phyloP scores from a whole-genome alignment of 2,888 invertebrate genomes.

The Apomyelois bistriatella region DNA sequence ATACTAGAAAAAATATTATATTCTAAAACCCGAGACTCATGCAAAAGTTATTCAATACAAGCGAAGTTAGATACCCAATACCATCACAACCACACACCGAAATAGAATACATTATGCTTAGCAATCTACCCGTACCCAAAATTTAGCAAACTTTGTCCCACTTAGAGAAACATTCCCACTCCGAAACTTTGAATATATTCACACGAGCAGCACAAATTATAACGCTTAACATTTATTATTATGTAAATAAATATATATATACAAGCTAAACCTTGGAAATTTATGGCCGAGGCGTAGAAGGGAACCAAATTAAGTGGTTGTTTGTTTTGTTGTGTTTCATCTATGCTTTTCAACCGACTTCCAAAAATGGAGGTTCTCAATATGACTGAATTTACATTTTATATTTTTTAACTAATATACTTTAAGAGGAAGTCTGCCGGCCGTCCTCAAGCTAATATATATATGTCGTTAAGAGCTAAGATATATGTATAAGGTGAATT shows the following conservation, averaged over 20 bases:
- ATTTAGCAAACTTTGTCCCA: constrained; percentile 27
- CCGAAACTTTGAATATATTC: constrained; percentile 26
- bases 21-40: no score
- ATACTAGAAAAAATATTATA: no score
- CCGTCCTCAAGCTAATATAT: no score
- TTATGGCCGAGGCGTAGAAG: constrained; percentile 1
- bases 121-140: constrained; percentile 19
- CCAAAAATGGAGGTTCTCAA: no score
- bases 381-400: no score
- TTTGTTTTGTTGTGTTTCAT: no score
- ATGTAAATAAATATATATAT: constrained; percentile 31
- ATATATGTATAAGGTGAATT: no score
- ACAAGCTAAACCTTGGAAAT: constrained; percentile 9
- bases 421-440: no score
- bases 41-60: not conserved
- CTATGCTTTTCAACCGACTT: no score
- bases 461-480: no score
- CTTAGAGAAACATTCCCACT: constrained; percentile 19
- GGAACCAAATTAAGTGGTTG: not conserved
- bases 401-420: no score
- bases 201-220: constrained; percentile 31
- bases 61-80: not conserved
- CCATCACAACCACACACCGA: not conserved
- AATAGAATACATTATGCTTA: constrained; percentile 2
- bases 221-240: constrained; percentile 32